These are phyloP conservation scores for Ectobius pallidus DNA, from an alignment of 2,888 invertebrate species.

Conservation along the genomic window DNA sequence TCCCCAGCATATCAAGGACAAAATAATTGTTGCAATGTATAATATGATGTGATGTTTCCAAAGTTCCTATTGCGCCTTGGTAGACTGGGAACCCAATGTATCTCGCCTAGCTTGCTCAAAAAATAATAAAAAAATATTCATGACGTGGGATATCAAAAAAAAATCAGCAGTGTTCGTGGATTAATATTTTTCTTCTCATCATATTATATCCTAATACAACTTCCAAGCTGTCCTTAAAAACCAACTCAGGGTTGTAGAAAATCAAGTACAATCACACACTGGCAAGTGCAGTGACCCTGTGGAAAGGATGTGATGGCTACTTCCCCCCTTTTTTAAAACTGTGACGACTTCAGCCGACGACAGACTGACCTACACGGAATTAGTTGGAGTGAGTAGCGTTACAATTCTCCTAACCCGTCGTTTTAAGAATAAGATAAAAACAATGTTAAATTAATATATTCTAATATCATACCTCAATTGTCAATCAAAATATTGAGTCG, in stretches of 20 bases:
- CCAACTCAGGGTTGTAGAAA: slow-evolving; percentile 40
- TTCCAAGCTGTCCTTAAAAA: slow-evolving; percentile 31
- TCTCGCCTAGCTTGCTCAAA: slow-evolving; percentile 42
- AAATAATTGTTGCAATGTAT: slow-evolving; percentile 42
- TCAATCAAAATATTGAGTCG: slow-evolving; percentile 44
- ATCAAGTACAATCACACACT: slow-evolving; percentile 41
- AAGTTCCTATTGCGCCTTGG: slow-evolving; percentile 45
- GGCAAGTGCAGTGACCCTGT: slow-evolving; percentile 1
- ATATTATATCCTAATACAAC: slow-evolving; percentile 17
- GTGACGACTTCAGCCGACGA: neutral
- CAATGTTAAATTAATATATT: slow-evolving; percentile 43
- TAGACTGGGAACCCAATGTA: slow-evolving; percentile 41
- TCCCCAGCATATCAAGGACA: slow-evolving; percentile 43
- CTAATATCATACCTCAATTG: slow-evolving; percentile 45
- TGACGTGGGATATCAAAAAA: neutral
- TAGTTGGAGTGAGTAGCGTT: slow-evolving; percentile 1
- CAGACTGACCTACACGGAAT: neutral
- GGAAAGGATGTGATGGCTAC: slow-evolving; percentile 15
- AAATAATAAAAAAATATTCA: slow-evolving; percentile 10
- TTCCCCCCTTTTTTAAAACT: neutral
- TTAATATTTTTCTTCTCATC: slow-evolving; percentile 11
- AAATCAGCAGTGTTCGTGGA: slow-evolving; percentile 29
- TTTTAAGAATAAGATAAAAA: too few species aligned
- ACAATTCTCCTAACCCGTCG: slow-evolving; percentile 33
- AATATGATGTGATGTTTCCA: slow-evolving; percentile 41